Conservation (phyloP, 2,797 vertebrate species). For the Emys orbicularis region DNA sequence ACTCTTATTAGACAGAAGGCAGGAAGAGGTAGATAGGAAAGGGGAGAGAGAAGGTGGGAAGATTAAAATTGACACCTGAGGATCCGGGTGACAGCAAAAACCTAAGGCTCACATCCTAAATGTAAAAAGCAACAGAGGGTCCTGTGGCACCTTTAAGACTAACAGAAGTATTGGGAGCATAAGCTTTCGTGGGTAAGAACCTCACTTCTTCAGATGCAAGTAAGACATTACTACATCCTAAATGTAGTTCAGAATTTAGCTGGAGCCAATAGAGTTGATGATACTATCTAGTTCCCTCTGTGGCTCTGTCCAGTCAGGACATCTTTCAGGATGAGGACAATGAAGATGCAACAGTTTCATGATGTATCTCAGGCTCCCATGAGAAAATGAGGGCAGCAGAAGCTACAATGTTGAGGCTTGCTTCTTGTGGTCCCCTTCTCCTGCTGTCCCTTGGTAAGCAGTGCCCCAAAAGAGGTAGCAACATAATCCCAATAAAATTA, state of each 20-base stretch:
- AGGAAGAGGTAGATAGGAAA: background rate
- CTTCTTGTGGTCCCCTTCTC: background rate
- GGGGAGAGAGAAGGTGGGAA: background rate
- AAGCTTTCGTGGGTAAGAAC: too few species aligned
- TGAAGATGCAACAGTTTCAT: background rate
- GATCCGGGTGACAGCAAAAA: too few species aligned
- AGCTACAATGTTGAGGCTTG: background rate
- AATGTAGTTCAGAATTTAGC: background rate
- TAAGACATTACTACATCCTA: background rate
- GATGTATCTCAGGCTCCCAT: background rate
- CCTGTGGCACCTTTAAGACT: too few species aligned
- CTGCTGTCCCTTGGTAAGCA: background rate
- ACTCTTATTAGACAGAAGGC: background rate
- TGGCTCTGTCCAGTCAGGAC: background rate
- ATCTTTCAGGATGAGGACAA: background rate
- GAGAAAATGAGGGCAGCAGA: background rate
- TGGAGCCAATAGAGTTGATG: background rate
- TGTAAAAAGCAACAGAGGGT: background rate
- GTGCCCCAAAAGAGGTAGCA: background rate
- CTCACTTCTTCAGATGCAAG: too few species aligned
- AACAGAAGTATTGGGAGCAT: too few species aligned
- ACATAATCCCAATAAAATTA: background rate
- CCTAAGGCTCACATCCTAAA: background rate
- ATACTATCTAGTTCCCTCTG: background rate
- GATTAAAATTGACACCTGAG: background rate